Evolutionary conservation across 2,113 vertebrate species (phyloP), one percentile per base, ranked within the genome.

Genomic region (Sinocyclocheilus maitianheensis): DNA sequence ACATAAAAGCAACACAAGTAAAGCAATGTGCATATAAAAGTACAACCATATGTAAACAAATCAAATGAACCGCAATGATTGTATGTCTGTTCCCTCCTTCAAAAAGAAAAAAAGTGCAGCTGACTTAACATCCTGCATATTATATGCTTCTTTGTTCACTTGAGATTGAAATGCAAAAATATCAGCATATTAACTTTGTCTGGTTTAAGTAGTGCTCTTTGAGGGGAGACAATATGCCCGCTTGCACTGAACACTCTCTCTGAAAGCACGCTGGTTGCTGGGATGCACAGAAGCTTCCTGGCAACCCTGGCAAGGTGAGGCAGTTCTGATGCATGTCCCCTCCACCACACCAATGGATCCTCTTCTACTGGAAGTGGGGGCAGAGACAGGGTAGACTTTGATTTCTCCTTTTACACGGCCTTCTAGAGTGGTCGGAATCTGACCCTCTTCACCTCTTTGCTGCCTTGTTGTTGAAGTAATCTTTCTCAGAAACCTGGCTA

Each of bases 281-380:
- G 86, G 74, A 89, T 83, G 84, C 80, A 89, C 71, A 83, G 40
- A 83, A 77, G 72, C 83, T 80, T 86, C 20, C 58, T 63, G 37
- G 37, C 37, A 37, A 37, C 37, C 37, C 37, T 37, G 37, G 37
- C 37, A 37, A 37, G 37, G 37, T 37, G 37, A 37, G 37, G 37
- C 37, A 37, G 37, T 5, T 37, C 37, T 37, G 37, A 37, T 37
- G 37, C 37, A 37, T 37, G 37, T 4, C 37, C 37, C 37, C 37
- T 37, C 37, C 37, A 37, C 37, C 37, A 37, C 37, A 37, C 37
- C 37, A 37, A 3, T 37, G 37, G 37, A 37, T 37, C 37, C 37
- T 37, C 37, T 37, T 37, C 51, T 53, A 84, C 69, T 67, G n/a
- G 46, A 82, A 71, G 26, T 55, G 71, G 55, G 26, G 84, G 84